Evolutionary conservation across 2,113 vertebrate genomes (phyloP).

Genomic region (Pelvicachromis taeniatus): DNA sequence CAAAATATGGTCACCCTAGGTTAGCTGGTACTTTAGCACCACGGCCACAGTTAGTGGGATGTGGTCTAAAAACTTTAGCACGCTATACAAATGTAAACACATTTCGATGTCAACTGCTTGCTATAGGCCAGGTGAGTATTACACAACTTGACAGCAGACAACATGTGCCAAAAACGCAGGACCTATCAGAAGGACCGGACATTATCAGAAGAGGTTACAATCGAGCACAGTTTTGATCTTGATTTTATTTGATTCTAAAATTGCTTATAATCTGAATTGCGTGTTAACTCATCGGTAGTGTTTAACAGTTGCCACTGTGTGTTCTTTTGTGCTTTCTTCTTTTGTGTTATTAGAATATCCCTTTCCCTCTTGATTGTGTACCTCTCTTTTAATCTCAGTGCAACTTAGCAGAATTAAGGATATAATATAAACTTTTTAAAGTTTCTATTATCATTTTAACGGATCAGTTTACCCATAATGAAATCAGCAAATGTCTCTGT

Average conservation of each 20-base stretch:
- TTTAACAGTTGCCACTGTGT: background rate
- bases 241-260: background rate
- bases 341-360: background rate
- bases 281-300: background rate
- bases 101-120: background rate
- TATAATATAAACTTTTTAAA: background rate
- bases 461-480: background rate
- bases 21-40: background rate
- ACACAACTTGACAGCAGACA: background rate
- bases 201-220: background rate
- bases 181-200: rapidly evolving
- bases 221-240: background rate
- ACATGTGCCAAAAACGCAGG: background rate
- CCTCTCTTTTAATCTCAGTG: background rate
- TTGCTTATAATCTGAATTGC: background rate
- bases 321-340: background rate
- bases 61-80: background rate
- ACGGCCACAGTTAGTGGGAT: background rate
- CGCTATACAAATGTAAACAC: background rate
- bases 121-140: background rate
- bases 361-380: background rate
- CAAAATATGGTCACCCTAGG: too few relatives aligned
- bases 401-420: background rate
- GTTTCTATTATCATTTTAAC: background rate
- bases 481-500: background rate